Conservation (phyloP, 2,888 invertebrate species). For the Orgyia antiqua region DNA sequence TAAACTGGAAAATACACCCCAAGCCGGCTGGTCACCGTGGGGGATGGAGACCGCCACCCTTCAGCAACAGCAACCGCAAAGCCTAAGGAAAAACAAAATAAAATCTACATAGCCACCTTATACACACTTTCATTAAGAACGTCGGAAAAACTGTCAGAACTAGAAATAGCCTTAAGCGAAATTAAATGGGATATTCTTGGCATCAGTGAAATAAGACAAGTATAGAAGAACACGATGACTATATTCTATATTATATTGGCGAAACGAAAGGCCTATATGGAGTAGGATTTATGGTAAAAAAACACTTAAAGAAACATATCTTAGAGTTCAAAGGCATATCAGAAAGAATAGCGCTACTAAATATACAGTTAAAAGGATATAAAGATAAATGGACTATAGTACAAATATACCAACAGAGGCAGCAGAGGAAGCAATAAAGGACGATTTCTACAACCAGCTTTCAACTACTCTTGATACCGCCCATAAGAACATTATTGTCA, state of each 20-base stretch:
- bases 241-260: too few species aligned
- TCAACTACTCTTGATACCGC: background rate
- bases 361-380: too few species aligned
- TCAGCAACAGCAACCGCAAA: background rate
- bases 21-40: background rate
- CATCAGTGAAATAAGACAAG: background rate
- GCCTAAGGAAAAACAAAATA: background rate
- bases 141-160: background rate
- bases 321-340: too few species aligned
- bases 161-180: background rate
- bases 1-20: background rate
- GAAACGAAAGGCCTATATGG: background rate
- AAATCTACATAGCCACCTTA: background rate
- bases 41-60: background rate
- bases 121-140: background rate
- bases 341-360: too few species aligned
- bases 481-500: background rate
- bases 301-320: background rate
- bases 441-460: background rate
- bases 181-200: background rate
- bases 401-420: slow-evolving; percentile 2
- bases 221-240: background rate
- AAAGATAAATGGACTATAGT: background rate
- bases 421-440: background rate
- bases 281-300: background rate